Percentiles rank a stretch among this genome's conserved stretches.
These are phyloP conservation scores for Botrylloides violaceus DNA, from an alignment of 23 tunicate genomes.

Conservation along the genomic window DNA sequence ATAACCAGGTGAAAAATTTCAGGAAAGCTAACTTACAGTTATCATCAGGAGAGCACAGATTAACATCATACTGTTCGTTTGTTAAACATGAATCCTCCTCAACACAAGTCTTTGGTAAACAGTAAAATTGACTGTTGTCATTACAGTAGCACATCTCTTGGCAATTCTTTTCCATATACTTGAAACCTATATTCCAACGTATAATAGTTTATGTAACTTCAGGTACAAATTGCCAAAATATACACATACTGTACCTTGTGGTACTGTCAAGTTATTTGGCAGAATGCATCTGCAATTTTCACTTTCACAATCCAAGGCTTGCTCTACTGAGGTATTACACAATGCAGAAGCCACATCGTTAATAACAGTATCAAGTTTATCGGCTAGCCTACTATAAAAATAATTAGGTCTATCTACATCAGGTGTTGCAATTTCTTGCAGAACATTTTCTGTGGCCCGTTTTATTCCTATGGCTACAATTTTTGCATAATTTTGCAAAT, in stretches of 20 bases:
- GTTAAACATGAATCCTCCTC: conserved; percentile 24
- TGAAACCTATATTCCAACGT: too few species aligned
- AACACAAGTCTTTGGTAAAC: conserved; percentile 24
- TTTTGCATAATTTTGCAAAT: conserved; percentile 9
- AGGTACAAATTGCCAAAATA: too few species aligned
- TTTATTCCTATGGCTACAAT: conserved; percentile 28
- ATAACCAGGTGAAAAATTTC: neutral
- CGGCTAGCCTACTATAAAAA: neutral
- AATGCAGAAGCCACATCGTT: conserved; percentile 9
- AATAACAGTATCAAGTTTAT: neutral
- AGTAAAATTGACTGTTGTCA: conserved; percentile 16
- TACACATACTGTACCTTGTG: conserved; percentile 12
- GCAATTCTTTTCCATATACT: conserved; percentile 21
- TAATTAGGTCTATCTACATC: neutral
- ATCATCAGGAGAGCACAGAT: conserved; percentile 36
- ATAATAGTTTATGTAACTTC: too few species aligned
- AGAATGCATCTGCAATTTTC: conserved; percentile 16
- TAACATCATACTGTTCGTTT: conserved; percentile 5
- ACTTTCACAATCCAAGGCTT: conserved; percentile 2
- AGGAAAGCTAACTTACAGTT: conserved; percentile 19
- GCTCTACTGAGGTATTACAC: conserved; percentile 15
- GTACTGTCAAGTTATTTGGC: conserved; percentile 5
- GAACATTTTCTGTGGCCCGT: conserved; percentile 1
- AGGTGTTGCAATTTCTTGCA: conserved; percentile 9
- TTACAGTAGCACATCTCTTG: conserved; percentile 28